These are phyloP conservation scores for Melierax canorus DNA, from an alignment of 2,113 vertebrate species.

Conservation along the genomic window DNA sequence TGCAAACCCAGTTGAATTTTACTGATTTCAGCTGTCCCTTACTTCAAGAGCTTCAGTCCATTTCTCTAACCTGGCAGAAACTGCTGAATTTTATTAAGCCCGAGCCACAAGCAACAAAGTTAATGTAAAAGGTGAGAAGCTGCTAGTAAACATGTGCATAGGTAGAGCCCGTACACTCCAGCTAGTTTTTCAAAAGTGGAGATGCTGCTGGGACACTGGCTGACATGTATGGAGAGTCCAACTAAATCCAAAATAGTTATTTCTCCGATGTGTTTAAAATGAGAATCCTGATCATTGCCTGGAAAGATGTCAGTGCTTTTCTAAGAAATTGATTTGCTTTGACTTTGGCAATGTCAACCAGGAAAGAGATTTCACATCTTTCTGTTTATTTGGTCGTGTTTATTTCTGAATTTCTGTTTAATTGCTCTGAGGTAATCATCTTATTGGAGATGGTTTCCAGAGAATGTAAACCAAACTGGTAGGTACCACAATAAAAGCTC, in stretches of 20 bases:
- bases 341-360: background rate
- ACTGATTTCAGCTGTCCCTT: background rate
- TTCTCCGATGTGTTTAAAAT: background rate
- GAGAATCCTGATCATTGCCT: background rate
- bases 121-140: background rate
- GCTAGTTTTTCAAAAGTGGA: background rate
- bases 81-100: background rate
- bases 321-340: background rate
- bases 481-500: background rate
- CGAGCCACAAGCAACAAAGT: background rate
- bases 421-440: background rate
- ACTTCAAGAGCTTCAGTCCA: background rate
- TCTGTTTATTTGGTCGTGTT: background rate
- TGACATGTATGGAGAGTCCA: background rate
- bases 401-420: conserved; percentile 15
- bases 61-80: background rate
- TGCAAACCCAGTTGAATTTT: background rate
- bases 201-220: background rate
- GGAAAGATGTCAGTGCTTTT: background rate
- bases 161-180: background rate
- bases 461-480: background rate
- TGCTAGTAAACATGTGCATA: background rate
- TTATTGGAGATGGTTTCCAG: background rate
- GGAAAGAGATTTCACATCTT: background rate
- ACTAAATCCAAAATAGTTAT: background rate